Base-by-base conservation (phyloP, 2,113 vertebrate species). In the Rhadina sibilatrix region DNA sequence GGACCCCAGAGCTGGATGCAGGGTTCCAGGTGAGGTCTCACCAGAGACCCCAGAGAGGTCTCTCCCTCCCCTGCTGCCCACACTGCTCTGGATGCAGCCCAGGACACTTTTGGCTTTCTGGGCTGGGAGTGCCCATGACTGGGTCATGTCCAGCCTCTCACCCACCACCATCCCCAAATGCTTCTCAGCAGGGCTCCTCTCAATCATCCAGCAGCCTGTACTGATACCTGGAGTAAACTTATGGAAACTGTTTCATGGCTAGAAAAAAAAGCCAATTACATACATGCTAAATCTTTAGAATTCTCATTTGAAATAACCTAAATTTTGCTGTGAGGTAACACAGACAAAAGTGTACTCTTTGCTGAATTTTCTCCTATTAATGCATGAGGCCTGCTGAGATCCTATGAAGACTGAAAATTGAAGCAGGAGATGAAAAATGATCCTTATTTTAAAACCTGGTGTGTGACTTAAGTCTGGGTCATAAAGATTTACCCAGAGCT, bases 111-210 rank as follows among this genome's bases (percentile, higher is more conserved):
- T 49, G 64, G 28, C 42, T 69, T 2, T 49, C 64, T 40, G 64
- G 28, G 35, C 64, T 81, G 42, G 2, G 16, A 81, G 27, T 57
- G 52, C 52, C 1, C 64, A 40, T 23, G 35, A 44, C 54, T 19
- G 37, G 54, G 53, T 30, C 35, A n/a, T 60, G 54, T 42, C 30
- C 65, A 60, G 35, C 35, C 3, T 68, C 64, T 70, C 8, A 60
- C 0, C 30, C 44, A 60, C 4, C 44, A 60, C 23, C 44, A 42
- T 4, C 9, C 30, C 12, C 15, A 70, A 60, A 4, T 19, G 0
- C 15, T 42, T 50, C 30, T 11, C 30, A 6, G 3, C 25, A 35
- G 30, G 24, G 31, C 80, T 83, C 31, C 15, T 42, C 24, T 70
- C 12, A 40, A 12, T 50, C 20, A 30, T 50, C 15, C 10, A 4